These are phyloP conservation scores for Mongoloraphidia duomilia DNA, from an alignment of 2,888 invertebrate genomes.

Conservation along the genomic window DNA sequence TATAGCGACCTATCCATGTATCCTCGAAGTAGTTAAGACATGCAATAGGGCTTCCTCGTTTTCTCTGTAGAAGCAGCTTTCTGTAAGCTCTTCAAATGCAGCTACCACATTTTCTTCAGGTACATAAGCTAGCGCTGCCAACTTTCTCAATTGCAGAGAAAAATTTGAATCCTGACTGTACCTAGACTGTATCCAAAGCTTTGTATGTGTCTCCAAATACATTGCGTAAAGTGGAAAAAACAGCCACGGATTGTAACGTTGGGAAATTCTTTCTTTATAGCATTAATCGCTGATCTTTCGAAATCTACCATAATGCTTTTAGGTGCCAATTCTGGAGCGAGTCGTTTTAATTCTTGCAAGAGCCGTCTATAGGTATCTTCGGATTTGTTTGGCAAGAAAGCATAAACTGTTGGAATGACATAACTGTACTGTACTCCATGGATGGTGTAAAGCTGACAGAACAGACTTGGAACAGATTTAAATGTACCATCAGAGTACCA, in stretches of 20 bases:
- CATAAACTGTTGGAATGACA: constrained; percentile 11
- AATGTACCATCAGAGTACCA: constrained; percentile 15
- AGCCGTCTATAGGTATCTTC: constrained; percentile 8
- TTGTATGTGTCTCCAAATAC: constrained; percentile 11
- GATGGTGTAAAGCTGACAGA: constrained; percentile 13
- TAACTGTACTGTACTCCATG: constrained; percentile 10
- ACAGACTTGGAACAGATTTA: constrained; percentile 13
- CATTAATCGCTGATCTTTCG: constrained; percentile 7
- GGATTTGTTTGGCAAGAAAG: constrained; percentile 10
- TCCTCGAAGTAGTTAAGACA: constrained; percentile 9
- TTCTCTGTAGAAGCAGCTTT: constrained; percentile 1
- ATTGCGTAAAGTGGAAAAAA: constrained; percentile 13
- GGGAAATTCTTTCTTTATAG: constrained; percentile 6
- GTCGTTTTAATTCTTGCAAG: constrained; percentile 3
- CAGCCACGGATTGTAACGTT: constrained; percentile 5
- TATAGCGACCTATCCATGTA: constrained; percentile 9
- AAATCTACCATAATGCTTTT: constrained; percentile 6
- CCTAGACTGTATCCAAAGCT: constrained; percentile 2
- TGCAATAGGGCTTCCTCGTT: constrained; percentile 2
- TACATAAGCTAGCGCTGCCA: constrained; percentile 10
- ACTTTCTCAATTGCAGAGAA: constrained; percentile 9
- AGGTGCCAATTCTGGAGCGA: constrained; percentile 3
- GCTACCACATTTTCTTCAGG: constrained; percentile 7
- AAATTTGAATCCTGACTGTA: constrained; percentile 9
- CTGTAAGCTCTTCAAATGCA: constrained; percentile 4